Percentiles rank a stretch among this genome's conserved stretches.
Conservation (phyloP, 2,888 invertebrate genomes). For the Sesia apiformis region DNA sequence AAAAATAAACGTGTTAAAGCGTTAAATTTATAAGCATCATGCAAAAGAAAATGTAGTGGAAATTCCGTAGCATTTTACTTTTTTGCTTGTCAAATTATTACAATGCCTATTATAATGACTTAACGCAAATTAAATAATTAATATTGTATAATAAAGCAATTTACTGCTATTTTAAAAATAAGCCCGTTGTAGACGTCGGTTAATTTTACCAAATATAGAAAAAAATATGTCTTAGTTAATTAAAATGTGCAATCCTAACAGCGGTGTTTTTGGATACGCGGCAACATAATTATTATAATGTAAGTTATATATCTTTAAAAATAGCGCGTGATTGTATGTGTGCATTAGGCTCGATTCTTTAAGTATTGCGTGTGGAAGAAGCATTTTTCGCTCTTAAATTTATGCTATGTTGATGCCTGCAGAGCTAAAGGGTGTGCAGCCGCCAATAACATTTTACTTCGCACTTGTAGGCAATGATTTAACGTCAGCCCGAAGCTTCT, state of each 20-base stretch:
- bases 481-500: conserved; percentile 44
- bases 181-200: too few species aligned
- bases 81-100: too few species aligned
- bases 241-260: too few species aligned
- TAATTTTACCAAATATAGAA: too few species aligned
- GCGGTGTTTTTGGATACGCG: background rate
- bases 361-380: background rate
- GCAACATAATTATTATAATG: background rate
- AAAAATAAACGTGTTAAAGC: conserved; percentile 9
- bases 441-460: conserved; percentile 4
- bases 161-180: too few species aligned
- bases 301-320: background rate
- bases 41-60: conserved; percentile 13
- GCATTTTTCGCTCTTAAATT: background rate
- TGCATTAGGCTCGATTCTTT: background rate
- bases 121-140: too few species aligned
- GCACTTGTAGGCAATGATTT: conserved; percentile 33
- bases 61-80: too few species aligned
- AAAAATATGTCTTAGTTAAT: too few species aligned
- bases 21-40: conserved; percentile 25
- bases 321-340: background rate
- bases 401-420: background rate
- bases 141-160: too few species aligned
- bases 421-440: background rate
- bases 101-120: too few species aligned